These are phyloP conservation scores for Pampusana beccarii DNA, from an alignment of 2,113 vertebrate species.

Conservation along the genomic window DNA sequence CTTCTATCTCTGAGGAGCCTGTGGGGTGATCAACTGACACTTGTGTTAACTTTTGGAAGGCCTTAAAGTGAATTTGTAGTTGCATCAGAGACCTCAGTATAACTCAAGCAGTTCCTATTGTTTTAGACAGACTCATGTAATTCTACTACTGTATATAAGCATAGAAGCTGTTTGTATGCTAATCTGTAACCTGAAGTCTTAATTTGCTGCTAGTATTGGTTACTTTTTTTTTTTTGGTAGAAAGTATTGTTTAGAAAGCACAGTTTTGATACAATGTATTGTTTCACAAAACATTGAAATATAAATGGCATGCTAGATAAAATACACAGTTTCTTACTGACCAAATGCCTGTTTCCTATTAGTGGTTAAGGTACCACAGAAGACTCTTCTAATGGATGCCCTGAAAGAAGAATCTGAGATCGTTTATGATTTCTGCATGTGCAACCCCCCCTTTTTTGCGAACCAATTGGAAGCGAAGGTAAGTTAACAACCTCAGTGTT, in stretches of 20 bases:
- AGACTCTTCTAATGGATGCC: slow-evolving; percentile 96
- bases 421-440: slow-evolving; percentile 98
- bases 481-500: background rate
- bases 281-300: background rate
- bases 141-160: background rate
- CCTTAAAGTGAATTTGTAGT: background rate
- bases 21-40: background rate
- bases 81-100: background rate
- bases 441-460: slow-evolving; percentile 98
- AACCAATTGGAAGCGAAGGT: slow-evolving; percentile 97
- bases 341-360: slow-evolving; percentile 1
- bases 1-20: background rate
- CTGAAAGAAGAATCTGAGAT: slow-evolving; percentile 95
- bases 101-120: background rate
- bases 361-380: slow-evolving; percentile 99
- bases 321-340: background rate
- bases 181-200: background rate
- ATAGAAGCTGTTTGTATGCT: background rate
- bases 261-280: background rate
- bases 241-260: background rate
- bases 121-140: background rate
- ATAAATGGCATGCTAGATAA: background rate
- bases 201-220: background rate
- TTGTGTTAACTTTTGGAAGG: background rate
- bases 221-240: background rate